A percentile compares a stretch with the other conserved stretches of the same genome.
These are phyloP conservation scores for Diachasmimorpha longicaudata DNA, from an alignment of 1,140 invertebrate genomes.

Conservation along the genomic window DNA sequence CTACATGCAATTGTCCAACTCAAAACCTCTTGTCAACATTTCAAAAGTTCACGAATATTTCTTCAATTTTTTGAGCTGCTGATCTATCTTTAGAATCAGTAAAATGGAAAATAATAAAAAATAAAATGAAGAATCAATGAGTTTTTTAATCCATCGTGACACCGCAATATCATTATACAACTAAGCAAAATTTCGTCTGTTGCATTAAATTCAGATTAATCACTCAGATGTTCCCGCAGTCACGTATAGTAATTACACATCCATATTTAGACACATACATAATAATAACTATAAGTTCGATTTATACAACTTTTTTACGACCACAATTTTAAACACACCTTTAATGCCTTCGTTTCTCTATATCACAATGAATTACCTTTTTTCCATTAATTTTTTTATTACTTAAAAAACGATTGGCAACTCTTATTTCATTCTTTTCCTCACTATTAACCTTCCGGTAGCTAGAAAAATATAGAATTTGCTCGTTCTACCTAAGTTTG, in stretches of 20 bases:
- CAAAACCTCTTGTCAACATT: not conserved
- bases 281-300: slow-evolving; percentile 35
- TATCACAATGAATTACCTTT: slow-evolving; percentile 35
- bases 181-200: not conserved
- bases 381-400: slow-evolving; percentile 22
- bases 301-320: slow-evolving; percentile 23
- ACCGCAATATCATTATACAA: not conserved
- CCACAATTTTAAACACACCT: slow-evolving; percentile 19
- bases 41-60: not conserved
- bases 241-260: slow-evolving; percentile 31
- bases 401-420: slow-evolving; percentile 45
- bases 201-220: not conserved
- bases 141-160: not conserved
- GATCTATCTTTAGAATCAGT: not conserved
- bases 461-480: slow-evolving; percentile 53
- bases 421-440: slow-evolving; percentile 25
- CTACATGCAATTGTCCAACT: no score
- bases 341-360: slow-evolving; percentile 37
- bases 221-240: not conserved
- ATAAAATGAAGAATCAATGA: not conserved
- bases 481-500: slow-evolving; percentile 40
- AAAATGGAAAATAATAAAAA: not conserved
- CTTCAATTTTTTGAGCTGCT: not conserved
- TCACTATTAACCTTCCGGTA: slow-evolving; percentile 39
- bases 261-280: slow-evolving; percentile 42